These are phyloP conservation scores for Isichthys henryi DNA, from an alignment of 2,113 vertebrate species.

Conservation along the genomic window DNA sequence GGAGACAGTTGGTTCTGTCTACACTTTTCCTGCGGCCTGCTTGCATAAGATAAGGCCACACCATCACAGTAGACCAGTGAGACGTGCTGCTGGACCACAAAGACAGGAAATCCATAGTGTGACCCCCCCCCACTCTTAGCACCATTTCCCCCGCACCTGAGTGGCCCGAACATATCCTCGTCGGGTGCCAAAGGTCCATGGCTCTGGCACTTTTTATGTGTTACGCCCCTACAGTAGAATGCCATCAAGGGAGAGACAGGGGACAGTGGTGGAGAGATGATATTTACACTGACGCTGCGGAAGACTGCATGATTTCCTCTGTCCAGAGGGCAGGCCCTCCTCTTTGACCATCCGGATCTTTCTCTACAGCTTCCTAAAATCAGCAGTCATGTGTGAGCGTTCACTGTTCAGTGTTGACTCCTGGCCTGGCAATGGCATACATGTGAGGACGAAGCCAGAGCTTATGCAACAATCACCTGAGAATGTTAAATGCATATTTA, in stretches of 20 bases:
- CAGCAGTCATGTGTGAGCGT: not conserved
- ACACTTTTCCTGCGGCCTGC: constrained; percentile 16
- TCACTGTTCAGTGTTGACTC: not conserved
- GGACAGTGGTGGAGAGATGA: not conserved
- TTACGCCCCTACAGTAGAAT: not conserved
- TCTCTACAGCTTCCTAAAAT: not conserved
- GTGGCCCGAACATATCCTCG: not conserved
- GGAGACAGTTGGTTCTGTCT: not conserved
- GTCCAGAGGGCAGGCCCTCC: not conserved
- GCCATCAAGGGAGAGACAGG: not conserved
- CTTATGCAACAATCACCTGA: not conserved
- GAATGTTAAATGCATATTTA: not conserved
- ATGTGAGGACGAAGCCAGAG: too few relatives aligned
- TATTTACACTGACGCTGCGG: not conserved
- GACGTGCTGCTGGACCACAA: constrained; percentile 23
- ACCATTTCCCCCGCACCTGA: constrained; percentile 19
- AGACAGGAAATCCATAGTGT: constrained; percentile 26
- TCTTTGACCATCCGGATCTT: not conserved
- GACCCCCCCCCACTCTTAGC: not conserved
- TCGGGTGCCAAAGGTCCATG: not conserved
- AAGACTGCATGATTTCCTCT: constrained; percentile 1
- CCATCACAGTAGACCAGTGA: not conserved
- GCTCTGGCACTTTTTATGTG: not conserved
- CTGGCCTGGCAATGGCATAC: not conserved
- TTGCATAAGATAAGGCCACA: constrained; percentile 4